phyloP scores from a whole-genome alignment of 2,888 invertebrate species.

The Palloptera scutellata region DNA sequence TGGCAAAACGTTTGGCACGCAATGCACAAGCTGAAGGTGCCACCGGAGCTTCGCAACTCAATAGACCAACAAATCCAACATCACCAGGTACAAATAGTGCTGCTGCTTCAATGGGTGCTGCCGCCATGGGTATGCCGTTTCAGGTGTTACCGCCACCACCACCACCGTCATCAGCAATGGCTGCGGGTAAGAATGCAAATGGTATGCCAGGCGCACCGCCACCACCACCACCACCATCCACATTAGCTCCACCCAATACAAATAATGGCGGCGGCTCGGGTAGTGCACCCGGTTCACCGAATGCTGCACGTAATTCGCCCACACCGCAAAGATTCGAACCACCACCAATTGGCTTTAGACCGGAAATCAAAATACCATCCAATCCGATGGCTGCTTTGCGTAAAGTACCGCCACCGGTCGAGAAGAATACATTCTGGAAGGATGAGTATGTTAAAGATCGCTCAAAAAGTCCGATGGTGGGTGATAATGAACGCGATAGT shows the following conservation, averaged over 20 bases:
- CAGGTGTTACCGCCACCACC: slow-evolving; percentile 69
- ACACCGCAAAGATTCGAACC: slow-evolving; percentile 66
- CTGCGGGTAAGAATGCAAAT: slow-evolving; percentile 62
- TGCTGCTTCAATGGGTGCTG: slow-evolving; percentile 65
- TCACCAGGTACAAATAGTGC: slow-evolving; percentile 59
- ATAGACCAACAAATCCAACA: slow-evolving; percentile 61
- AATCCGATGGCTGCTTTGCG: slow-evolving; percentile 76
- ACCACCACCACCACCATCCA: slow-evolving; percentile 66
- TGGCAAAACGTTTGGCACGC: slow-evolving; percentile 78
- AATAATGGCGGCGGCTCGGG: slow-evolving; percentile 41
- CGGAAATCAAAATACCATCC: slow-evolving; percentile 78
- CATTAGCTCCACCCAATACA: slow-evolving; percentile 63
- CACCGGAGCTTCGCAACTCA: slow-evolving; percentile 68
- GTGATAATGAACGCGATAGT: slow-evolving; percentile 39
- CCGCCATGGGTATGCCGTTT: slow-evolving; percentile 72
- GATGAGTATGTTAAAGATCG: slow-evolving; percentile 67
- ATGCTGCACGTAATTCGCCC: slow-evolving; percentile 53
- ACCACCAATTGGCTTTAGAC: slow-evolving; percentile 69
- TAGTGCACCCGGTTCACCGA: slow-evolving; percentile 64
- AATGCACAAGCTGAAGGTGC: slow-evolving; percentile 78
- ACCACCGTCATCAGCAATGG: slow-evolving; percentile 65
- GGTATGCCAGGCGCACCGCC: slow-evolving; percentile 63
- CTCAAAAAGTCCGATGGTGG: slow-evolving; percentile 63
- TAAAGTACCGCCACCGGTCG: slow-evolving; percentile 75
- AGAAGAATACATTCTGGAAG: slow-evolving; percentile 71